Conservation (phyloP, 2,113 vertebrate species). For the Theropithecus gelada region DNA sequence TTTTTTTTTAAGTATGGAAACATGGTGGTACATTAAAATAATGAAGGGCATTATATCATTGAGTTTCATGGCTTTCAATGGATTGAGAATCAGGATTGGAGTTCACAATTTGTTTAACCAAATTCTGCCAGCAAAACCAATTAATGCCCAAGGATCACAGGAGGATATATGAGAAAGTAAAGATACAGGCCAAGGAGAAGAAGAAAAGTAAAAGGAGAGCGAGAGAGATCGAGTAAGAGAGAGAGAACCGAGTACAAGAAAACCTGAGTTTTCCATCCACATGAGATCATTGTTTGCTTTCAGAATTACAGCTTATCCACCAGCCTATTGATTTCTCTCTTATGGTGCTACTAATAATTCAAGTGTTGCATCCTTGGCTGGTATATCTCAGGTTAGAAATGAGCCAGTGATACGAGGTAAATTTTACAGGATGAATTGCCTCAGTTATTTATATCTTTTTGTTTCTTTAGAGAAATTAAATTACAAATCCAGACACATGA, state of each 20-base stretch:
- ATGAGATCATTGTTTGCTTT: neutral
- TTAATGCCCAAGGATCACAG: neutral
- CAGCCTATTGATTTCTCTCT: neutral
- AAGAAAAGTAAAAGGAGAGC: neutral
- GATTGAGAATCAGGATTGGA: neutral
- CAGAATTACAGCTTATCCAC: neutral
- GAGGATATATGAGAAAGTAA: neutral
- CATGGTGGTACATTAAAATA: neutral
- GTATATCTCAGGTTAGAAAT: neutral
- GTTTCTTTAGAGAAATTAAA: slow-evolving; percentile 35
- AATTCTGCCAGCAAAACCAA: neutral
- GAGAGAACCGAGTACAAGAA: neutral
- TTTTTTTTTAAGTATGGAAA: neutral
- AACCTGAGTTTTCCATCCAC: neutral
- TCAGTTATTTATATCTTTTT: neutral
- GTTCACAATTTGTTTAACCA: neutral
- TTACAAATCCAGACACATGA: neutral
- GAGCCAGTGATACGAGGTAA: neutral
- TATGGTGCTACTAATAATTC: neutral
- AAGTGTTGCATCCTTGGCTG: neutral
- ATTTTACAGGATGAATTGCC: neutral
- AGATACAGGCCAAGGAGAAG: neutral
- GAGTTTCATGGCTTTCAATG: neutral
- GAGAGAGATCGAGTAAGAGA: neutral
- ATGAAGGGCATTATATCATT: neutral